These are phyloP conservation scores for Andrena bucephala DNA, from an alignment of 2,888 invertebrate species.

Conservation along the genomic window DNA sequence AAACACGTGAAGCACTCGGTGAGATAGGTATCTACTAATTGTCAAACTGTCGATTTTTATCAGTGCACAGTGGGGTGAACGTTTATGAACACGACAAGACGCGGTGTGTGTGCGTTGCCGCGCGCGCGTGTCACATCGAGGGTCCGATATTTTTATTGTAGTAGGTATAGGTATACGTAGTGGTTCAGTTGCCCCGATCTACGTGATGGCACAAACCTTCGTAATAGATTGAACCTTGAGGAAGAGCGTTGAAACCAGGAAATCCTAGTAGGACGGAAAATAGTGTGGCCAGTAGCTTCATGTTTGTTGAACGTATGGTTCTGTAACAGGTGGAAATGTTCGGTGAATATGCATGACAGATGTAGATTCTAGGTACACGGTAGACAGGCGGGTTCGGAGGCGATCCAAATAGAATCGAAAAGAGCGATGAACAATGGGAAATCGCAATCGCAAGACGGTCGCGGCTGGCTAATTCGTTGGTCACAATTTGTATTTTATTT, in stretches of 20 bases:
- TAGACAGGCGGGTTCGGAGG: too few relatives aligned
- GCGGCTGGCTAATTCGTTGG: not conserved
- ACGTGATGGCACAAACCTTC: constrained; percentile 70
- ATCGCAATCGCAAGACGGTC: not conserved
- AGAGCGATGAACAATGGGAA: not conserved
- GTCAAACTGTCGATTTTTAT: too few relatives aligned
- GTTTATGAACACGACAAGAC: too few relatives aligned
- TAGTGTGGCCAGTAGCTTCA: constrained; percentile 55
- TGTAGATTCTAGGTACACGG: too few relatives aligned
- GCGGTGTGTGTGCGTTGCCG: too few relatives aligned
- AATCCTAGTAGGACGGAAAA: constrained; percentile 56
- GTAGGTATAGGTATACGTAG: too few relatives aligned
- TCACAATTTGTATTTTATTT: constrained; percentile 26
- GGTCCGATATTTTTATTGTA: too few relatives aligned
- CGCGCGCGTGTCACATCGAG: too few relatives aligned
- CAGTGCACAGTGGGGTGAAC: too few relatives aligned
- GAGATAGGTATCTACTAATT: too few relatives aligned
- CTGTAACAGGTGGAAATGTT: constrained; percentile 24
- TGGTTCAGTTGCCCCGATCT: not conserved
- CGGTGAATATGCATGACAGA: too few relatives aligned
- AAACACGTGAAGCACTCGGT: too few relatives aligned
- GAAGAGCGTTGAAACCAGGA: constrained; percentile 56
- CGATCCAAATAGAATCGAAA: not conserved
- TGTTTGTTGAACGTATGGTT: constrained; percentile 10
- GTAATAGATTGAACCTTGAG: constrained; percentile 70